Evolutionary conservation across 2,113 vertebrate genomes (phyloP).

Genomic region (Xerus inauris): DNA sequence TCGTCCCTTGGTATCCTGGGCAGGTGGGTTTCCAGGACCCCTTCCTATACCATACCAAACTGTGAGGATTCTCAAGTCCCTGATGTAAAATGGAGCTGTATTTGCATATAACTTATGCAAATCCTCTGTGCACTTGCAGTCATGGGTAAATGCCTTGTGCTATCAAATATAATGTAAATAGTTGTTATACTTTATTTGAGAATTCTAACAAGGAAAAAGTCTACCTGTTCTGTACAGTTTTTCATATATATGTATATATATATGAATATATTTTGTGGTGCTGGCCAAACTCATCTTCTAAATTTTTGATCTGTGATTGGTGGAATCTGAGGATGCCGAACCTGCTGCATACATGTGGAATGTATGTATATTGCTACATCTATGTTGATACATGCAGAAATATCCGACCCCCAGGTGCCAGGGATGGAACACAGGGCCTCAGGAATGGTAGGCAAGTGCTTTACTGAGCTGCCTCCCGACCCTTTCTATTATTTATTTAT

Average conservation of each 20-base stretch:
- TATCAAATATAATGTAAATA: too few species aligned
- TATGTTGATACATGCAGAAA: too few species aligned
- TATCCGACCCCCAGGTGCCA: too few species aligned
- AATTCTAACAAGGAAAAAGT: too few species aligned
- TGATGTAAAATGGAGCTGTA: background rate
- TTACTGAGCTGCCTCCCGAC: background rate
- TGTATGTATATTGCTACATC: too few species aligned
- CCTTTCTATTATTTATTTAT: background rate
- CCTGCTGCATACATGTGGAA: background rate
- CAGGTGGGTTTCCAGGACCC: background rate
- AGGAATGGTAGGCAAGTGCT: too few species aligned
- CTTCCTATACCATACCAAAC: background rate
- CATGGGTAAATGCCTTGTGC: background rate
- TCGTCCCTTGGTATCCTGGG: too few species aligned
- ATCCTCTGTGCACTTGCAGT: background rate
- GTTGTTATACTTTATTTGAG: background rate
- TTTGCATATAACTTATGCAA: rapidly evolving
- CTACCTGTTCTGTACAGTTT: background rate
- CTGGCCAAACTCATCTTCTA: background rate
- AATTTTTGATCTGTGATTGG: background rate
- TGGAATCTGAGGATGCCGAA: background rate
- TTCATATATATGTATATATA: too few species aligned
- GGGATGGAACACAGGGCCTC: background rate
- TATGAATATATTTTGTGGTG: background rate
- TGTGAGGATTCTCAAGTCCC: background rate